phyloP scores from a whole-genome alignment of 2,797 vertebrate species.

The Nannoperca australis region DNA sequence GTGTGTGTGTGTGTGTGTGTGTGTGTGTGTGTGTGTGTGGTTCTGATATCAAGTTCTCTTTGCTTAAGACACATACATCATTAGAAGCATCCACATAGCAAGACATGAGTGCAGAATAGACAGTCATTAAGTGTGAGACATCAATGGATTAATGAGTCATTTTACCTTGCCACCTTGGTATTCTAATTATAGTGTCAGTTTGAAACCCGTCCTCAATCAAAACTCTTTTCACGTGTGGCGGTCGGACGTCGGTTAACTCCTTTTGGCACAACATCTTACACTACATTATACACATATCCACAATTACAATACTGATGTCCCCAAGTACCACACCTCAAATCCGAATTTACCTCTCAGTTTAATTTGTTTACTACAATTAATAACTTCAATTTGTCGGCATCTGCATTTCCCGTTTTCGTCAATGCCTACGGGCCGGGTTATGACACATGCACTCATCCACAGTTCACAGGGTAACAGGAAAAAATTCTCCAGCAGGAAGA shows the following conservation, averaged over 20 bases:
- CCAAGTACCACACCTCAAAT: neutral
- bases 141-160: slow-evolving; percentile 81
- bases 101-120: slow-evolving; percentile 69
- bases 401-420: neutral
- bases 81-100: slow-evolving; percentile 76
- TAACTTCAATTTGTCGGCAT: neutral
- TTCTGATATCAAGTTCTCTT: slow-evolving; percentile 47
- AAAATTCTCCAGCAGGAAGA: slow-evolving; percentile 46
- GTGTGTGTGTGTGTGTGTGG: neutral
- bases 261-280: neutral
- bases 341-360: neutral
- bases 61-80: slow-evolving; percentile 77
- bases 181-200: slow-evolving; percentile 76
- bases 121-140: slow-evolving; percentile 73
- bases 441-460: slow-evolving; percentile 16
- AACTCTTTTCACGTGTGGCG: slow-evolving; percentile 33
- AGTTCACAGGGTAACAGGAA: slow-evolving; percentile 44
- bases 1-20: slow-evolving; percentile 19
- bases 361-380: neutral
- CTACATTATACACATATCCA: neutral
- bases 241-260: neutral
- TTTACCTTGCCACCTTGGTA: slow-evolving; percentile 72
- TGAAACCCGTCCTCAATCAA: slow-evolving; percentile 63
- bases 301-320: neutral
- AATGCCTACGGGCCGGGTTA: neutral